Evolutionary conservation across 2,888 invertebrate species (phyloP).

Genomic region (Cryptocephalus moraei): DNA sequence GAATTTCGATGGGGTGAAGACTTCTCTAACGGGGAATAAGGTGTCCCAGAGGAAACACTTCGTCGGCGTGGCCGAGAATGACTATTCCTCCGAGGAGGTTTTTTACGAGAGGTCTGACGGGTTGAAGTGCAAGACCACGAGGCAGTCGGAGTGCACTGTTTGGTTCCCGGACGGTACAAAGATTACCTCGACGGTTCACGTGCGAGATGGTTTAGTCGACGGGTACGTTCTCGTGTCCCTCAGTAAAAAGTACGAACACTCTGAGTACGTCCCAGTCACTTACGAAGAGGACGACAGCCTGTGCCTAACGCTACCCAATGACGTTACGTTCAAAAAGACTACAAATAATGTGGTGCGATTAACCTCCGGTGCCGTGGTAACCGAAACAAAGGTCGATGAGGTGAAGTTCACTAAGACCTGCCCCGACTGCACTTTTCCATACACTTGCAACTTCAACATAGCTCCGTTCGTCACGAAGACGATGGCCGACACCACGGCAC

Average conservation of each 20-base stretch:
- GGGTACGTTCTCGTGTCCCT: conserved; percentile 21
- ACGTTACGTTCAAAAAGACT: conserved; percentile 8
- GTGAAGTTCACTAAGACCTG: conserved; percentile 18
- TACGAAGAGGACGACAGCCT: conserved; percentile 14
- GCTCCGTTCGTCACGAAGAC: conserved; percentile 8
- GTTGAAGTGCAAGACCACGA: conserved; percentile 16
- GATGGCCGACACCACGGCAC: conserved; percentile 4
- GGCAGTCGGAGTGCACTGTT: conserved; percentile 12
- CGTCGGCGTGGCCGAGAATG: conserved; percentile 13
- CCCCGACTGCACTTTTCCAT: conserved; percentile 12
- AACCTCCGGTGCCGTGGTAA: conserved; percentile 8
- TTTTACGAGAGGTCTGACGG: conserved; percentile 23
- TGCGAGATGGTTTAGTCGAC: conserved; percentile 18
- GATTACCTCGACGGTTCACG: conserved; percentile 13
- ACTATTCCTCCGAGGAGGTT: conserved; percentile 20
- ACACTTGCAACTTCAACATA: conserved; percentile 12
- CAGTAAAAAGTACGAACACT: conserved; percentile 20
- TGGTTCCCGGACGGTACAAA: conserved; percentile 21
- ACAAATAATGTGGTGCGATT: conserved; percentile 5
- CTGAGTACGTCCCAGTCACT: conserved; percentile 18
- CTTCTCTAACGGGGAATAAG: conserved; percentile 13
- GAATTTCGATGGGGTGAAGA: conserved; percentile 18
- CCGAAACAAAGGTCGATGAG: conserved; percentile 9
- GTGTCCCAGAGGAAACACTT: conserved; percentile 17
- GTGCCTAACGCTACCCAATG: conserved; percentile 11